phyloP scores from a whole-genome alignment of 2,113 vertebrate genomes.

The Cyanoliseus patagonus region DNA sequence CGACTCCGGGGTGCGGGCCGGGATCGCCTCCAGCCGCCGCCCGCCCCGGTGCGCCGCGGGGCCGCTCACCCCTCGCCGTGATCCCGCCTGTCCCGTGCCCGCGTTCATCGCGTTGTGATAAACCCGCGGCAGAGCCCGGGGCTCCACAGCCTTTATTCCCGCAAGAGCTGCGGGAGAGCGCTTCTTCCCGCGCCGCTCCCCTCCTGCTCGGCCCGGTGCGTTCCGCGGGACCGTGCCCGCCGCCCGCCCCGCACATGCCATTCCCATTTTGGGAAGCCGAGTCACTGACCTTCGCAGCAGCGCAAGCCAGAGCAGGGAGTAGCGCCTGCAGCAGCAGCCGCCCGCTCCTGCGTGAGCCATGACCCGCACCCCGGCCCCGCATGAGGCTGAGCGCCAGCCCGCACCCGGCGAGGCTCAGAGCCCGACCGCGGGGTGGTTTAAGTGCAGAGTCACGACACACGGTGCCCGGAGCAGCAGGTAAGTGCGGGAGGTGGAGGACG shows the following conservation, averaged over 20 bases:
- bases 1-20: neutral
- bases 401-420: neutral
- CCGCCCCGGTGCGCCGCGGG: neutral
- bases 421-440: neutral
- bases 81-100: neutral
- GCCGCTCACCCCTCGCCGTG: neutral
- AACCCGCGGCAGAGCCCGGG: neutral
- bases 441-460: neutral
- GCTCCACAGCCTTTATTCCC: neutral
- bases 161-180: neutral
- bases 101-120: neutral
- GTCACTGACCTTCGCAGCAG: slow-evolving; percentile 39
- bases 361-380: neutral
- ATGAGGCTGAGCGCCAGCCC: neutral
- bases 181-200: neutral
- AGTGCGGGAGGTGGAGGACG: neutral
- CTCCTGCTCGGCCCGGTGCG: neutral
- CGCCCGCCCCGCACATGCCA: neutral
- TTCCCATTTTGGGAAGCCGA: neutral
- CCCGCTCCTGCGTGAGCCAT: slow-evolving; percentile 4
- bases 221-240: neutral
- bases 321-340: slow-evolving; percentile 26
- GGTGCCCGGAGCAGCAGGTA: neutral
- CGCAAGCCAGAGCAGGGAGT: neutral
- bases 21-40: neutral